Evolutionary conservation across 2,113 vertebrate genomes (phyloP).

Genomic region (Rhipidura dahli): DNA sequence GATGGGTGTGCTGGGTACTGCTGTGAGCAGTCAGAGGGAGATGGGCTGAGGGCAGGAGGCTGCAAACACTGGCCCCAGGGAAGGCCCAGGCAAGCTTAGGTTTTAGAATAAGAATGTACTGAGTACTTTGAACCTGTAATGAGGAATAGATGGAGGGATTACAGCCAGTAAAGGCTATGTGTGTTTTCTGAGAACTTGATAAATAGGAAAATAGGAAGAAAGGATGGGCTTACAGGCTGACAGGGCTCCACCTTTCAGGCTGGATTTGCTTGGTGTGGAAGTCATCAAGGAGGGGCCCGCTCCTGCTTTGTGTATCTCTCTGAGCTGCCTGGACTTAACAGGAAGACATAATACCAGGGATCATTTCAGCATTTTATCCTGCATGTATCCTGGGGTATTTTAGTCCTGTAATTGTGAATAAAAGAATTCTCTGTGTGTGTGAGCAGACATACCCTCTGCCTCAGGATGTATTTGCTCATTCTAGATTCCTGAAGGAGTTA

Average conservation of each 20-base stretch:
- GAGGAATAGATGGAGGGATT: background rate
- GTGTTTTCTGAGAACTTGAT: background rate
- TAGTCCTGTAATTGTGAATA: background rate
- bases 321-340: background rate
- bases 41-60: fast-evolving
- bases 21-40: background rate
- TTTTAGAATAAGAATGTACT: background rate
- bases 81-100: background rate
- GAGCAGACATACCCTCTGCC: background rate
- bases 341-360: background rate
- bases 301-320: background rate
- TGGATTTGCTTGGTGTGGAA: background rate
- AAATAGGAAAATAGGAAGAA: background rate
- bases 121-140: background rate
- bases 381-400: background rate
- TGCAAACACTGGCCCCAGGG: background rate
- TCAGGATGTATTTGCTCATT: background rate
- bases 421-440: background rate
- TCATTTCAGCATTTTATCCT: background rate
- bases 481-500: background rate
- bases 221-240: background rate
- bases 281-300: background rate
- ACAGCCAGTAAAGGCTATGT: background rate
- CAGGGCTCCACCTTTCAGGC: fast-evolving
- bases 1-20: background rate